A percentile compares a stretch with the other conserved stretches of the same genome.
Conservation (phyloP, 2,888 invertebrate genomes). For the Drosophila mimetica region DNA sequence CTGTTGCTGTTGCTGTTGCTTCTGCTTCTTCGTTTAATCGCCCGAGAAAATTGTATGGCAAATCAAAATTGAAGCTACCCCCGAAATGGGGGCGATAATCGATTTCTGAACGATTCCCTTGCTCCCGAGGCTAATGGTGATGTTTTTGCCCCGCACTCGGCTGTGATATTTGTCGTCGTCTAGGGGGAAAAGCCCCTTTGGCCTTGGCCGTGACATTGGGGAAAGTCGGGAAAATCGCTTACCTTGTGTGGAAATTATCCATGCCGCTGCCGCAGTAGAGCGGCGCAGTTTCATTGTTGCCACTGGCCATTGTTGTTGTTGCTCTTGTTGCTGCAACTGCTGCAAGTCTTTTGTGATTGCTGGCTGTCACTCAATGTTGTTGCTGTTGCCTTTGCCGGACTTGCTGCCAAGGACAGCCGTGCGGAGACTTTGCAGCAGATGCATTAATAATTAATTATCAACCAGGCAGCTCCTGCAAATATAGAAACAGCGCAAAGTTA, state of each 20-base stretch:
- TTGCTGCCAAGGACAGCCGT: slow-evolving; percentile 54
- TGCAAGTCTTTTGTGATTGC: slow-evolving; percentile 26
- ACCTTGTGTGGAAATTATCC: slow-evolving; percentile 83
- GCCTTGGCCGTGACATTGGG: slow-evolving; percentile 30
- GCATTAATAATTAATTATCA: slow-evolving; percentile 67
- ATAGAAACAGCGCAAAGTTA: not conserved
- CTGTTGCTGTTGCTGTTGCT: not conserved
- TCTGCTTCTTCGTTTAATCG: slow-evolving; percentile 30
- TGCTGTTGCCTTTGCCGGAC: slow-evolving; percentile 7
- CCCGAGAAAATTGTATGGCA: slow-evolving; percentile 39
- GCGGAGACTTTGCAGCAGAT: slow-evolving; percentile 36
- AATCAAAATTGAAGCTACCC: slow-evolving; percentile 44
- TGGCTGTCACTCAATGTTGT: slow-evolving; percentile 39
- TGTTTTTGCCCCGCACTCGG: slow-evolving; percentile 12
- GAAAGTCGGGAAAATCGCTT: slow-evolving; percentile 53
- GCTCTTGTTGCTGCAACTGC: slow-evolving; percentile 33
- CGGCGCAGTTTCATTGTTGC: slow-evolving; percentile 74
- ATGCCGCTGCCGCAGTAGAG: slow-evolving; percentile 80
- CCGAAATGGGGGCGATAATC: slow-evolving; percentile 40
- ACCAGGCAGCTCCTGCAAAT: slow-evolving; percentile 50
- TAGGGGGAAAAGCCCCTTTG: not conserved
- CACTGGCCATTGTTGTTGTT: slow-evolving; percentile 51
- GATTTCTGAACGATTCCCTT: slow-evolving; percentile 46
- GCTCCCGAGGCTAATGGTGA: slow-evolving; percentile 20
- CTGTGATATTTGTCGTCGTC: slow-evolving; percentile 7